phyloP scores from a whole-genome alignment of 2,797 vertebrate species.

The Acipenser ruthenus region DNA sequence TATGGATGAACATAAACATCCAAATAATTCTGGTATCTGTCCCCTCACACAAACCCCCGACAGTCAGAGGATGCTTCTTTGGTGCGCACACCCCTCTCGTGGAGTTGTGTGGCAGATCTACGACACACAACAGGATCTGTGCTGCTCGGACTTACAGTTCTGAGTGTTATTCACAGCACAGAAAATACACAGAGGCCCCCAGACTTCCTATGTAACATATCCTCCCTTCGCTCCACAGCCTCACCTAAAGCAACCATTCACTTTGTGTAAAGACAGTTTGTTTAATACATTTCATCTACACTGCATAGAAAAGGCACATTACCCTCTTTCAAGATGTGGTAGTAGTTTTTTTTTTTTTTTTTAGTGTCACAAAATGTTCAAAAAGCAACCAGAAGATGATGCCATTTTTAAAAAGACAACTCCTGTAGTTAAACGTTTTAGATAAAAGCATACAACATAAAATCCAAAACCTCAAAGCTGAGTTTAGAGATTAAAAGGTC shows the following conservation, averaged over 20 bases:
- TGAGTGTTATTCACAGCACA: background rate
- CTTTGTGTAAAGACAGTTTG: conserved; percentile 41
- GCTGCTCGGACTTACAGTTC: conserved; percentile 36
- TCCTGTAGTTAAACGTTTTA: conserved; percentile 3
- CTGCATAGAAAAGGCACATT: conserved; percentile 43
- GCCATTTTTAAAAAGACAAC: conserved; percentile 39
- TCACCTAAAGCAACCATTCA: conserved; percentile 35
- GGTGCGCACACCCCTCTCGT: too few species aligned
- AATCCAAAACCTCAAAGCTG: too few species aligned
- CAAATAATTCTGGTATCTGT: too few species aligned
- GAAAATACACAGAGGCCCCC: conserved; percentile 35
- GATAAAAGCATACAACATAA: too few species aligned
- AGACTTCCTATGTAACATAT: conserved; percentile 56
- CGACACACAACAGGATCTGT: conserved; percentile 28
- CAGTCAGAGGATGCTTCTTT: too few species aligned
- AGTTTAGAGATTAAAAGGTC: too few species aligned
- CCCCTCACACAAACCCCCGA: too few species aligned
- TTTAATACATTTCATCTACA: conserved; percentile 43
- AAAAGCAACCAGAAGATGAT: too few species aligned
- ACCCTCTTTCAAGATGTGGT: conserved; percentile 6
- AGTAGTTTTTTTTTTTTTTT: too few species aligned
- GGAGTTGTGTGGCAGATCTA: too few species aligned
- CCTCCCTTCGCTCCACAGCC: conserved; percentile 55
- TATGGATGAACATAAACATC: too few species aligned
- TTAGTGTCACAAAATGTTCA: too few species aligned